Evolutionary conservation across 2,797 vertebrate genomes (phyloP).

Genomic region (Rhinophrynus dorsalis): DNA sequence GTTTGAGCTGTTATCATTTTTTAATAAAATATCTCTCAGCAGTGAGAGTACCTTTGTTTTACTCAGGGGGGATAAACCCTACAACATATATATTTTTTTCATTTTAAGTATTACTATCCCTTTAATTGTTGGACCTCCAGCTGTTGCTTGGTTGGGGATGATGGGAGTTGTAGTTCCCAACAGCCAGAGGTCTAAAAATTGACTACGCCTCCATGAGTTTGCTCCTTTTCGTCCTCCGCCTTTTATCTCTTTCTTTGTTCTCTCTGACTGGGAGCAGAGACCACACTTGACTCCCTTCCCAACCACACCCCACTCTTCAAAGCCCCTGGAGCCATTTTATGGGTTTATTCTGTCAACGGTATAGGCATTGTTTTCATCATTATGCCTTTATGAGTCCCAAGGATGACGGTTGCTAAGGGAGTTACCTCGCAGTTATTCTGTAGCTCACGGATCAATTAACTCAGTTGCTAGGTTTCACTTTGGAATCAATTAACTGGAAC

Average conservation of each 20-base stretch:
- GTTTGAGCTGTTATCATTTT: too few relatives aligned
- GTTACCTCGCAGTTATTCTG: constrained; percentile 32
- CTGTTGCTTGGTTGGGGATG: too few relatives aligned
- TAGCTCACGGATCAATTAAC: constrained; percentile 63
- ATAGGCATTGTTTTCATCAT: constrained; percentile 42
- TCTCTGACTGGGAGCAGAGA: neutral
- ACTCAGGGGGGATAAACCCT: too few relatives aligned
- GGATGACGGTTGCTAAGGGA: constrained; percentile 59
- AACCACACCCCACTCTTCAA: fast-evolving
- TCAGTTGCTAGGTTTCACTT: constrained; percentile 60
- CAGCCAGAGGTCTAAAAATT: too few relatives aligned
- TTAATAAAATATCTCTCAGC: too few relatives aligned
- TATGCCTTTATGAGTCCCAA: constrained; percentile 49
- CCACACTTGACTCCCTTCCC: neutral
- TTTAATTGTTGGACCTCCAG: too few relatives aligned
- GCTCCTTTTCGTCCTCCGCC: neutral
- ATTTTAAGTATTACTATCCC: too few relatives aligned
- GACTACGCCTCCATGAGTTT: neutral
- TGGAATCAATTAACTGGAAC: constrained; percentile 61
- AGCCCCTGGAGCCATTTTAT: constrained; percentile 42
- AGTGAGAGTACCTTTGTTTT: too few relatives aligned
- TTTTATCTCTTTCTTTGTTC: constrained; percentile 13
- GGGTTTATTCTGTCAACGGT: constrained; percentile 42
- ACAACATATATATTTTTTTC: too few relatives aligned
- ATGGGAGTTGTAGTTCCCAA: too few relatives aligned